Base-by-base conservation (phyloP, 1,140 invertebrate species). In the Triops longicaudatus region DNA sequence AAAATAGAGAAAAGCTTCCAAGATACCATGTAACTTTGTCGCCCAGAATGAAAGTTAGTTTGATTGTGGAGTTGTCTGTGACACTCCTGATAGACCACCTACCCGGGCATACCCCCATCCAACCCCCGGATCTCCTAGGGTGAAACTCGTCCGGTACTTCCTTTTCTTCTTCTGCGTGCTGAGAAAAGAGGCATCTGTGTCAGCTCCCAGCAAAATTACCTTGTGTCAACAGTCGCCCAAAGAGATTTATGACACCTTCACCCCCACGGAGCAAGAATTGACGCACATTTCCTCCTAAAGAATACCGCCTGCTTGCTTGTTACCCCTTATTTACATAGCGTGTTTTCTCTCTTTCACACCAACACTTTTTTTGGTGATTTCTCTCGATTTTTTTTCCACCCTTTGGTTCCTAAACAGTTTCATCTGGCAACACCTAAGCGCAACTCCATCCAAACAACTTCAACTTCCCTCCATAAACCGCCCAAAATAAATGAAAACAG, bases 141-240 rank as follows among this genome's bases (percentile, higher is more conserved):
- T 14, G 50, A 63, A 63, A 63, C 50, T 63, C 50, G 50, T 22
- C 50, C 50, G 50, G 14, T 17, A n/a, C 50, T 14, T 63, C 22
- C 17, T 22, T 22, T 63, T 63, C 22, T 63, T 22, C 50, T 63
- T 63, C 22, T 63, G 50, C 50, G 17, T 63, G 50, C 50, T 63
- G 50, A 63, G 50, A 63, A 63, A 37, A 63, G 50, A n/a, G 50
- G 50, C 50, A 63, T 63, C 50, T 63, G 50, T 63, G 50, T 22
- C 50, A 14, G 50, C 50, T 63, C 50, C 14, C 50, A 22, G 50
- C 50, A 63, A 37, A 14, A 63, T 63, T 63, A 63, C 50, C 50
- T 63, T 63, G 50, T 63, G 50, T 63, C 50, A 63, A 63, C 50
- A 63, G 50, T 63, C 50, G 50, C 50, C 50, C 50, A 14, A 63